A percentile compares a stretch with the other conserved stretches of the same genome.
phyloP scores from a whole-genome alignment of 2,113 vertebrate genomes.

The Coreoperca whiteheadi region DNA sequence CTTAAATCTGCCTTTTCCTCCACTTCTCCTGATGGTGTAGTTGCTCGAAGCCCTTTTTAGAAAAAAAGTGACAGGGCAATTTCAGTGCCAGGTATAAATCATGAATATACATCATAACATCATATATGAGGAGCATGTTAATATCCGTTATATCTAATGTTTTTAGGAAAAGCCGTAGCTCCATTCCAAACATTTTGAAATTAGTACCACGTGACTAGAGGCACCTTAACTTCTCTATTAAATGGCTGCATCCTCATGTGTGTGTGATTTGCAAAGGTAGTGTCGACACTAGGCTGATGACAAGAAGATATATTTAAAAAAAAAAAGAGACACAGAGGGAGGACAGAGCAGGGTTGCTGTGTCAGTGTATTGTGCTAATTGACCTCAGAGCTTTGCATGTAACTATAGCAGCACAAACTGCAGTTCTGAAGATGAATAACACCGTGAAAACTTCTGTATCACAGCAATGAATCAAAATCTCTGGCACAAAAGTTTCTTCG shows the following conservation, averaged over 20 bases:
- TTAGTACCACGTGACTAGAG: conserved; percentile 8
- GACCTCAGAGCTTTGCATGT: conserved; percentile 45
- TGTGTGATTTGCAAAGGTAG: background rate
- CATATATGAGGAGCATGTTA: background rate
- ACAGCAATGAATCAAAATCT: conserved; percentile 35
- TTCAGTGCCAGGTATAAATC: conserved; percentile 1
- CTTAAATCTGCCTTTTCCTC: conserved; percentile 14
- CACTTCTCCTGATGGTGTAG: background rate
- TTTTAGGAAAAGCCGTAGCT: background rate
- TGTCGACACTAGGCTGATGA: background rate
- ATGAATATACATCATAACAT: background rate
- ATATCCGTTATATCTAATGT: background rate
- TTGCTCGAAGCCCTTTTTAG: background rate
- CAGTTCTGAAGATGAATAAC: conserved; percentile 56
- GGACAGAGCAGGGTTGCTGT: background rate
- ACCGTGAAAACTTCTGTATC: background rate
- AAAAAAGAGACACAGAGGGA: conserved; percentile 37
- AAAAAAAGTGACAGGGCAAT: background rate
- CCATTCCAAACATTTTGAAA: conserved; percentile 29
- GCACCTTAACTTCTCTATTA: conserved; percentile 34
- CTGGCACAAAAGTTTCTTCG: background rate
- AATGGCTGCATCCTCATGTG: background rate
- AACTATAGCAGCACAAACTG: conserved; percentile 13
- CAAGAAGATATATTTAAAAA: conserved; percentile 35
- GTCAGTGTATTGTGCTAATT: conserved; percentile 33